phyloP scores from a whole-genome alignment of 2,113 vertebrate species.

The Vulpes vulpes region DNA sequence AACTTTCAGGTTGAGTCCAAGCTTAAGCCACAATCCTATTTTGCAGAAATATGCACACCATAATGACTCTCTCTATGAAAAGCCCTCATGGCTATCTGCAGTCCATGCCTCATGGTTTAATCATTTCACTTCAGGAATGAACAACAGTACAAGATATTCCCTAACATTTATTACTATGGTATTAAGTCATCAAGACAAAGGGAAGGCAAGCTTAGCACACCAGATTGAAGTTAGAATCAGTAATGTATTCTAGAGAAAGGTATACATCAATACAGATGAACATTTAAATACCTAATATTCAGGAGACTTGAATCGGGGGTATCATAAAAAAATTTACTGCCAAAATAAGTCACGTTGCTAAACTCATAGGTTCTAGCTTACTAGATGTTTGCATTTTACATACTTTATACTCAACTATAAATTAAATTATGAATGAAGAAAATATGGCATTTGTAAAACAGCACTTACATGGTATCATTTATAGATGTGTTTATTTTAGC shows the following conservation, averaged over 20 bases:
- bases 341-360: neutral
- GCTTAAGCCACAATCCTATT: neutral
- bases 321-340: neutral
- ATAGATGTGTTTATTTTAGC: neutral
- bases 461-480: neutral
- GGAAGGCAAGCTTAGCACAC: neutral
- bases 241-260: neutral
- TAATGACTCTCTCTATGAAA: neutral
- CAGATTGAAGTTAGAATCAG: neutral
- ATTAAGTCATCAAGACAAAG: neutral
- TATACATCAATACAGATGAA: neutral
- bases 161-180: neutral
- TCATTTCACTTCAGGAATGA: neutral
- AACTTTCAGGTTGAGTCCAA: neutral
- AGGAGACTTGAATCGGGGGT: neutral
- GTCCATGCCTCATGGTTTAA: neutral
- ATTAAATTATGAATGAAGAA: slow-evolving; percentile 20
- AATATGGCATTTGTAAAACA: neutral
- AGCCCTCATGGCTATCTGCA: neutral
- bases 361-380: neutral
- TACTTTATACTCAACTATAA: neutral
- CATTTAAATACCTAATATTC: neutral
- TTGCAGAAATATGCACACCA: neutral
- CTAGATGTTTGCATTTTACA: neutral
- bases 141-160: neutral